Evolutionary conservation across 1,140 invertebrate species (phyloP), one percentile per base, ranked within the genome.

Genomic region (Diuraphis noxia): DNA sequence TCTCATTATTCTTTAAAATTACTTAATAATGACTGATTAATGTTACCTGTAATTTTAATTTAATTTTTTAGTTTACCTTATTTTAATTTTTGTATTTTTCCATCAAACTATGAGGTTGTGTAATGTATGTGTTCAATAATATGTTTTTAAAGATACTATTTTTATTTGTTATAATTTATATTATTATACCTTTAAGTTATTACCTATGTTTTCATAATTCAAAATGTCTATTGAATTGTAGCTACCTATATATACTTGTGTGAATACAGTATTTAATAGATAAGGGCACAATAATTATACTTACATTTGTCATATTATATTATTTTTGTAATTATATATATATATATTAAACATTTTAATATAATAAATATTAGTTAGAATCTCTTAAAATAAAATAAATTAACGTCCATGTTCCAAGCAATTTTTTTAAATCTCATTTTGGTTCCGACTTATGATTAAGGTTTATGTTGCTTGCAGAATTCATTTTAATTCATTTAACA

Each of bases 41-140:
- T 91, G 89, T 91, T 91, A 91, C 89, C 77, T 82, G 23, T 82
- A 79, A 46, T 91, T 82, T 91, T 81, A 90, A 30, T 91, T 86
- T 90, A 1, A 34, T 43, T 72, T 46, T 43, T 88, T 46, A 49
- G 23, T 43, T 49, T 25, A 52, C 9, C 3, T 46, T 38, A 7
- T 81, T 40, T 91, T 81, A 19, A 81, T 81, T 91, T 79, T 36
- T 81, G 19, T 91, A 90, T 34, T 46, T 41, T 89, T 43, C 30
- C 9, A 34, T 72, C 8, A 77, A 72, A 43, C 63, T 77, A 10
- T 38, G 25, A 40, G 72, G 88, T 90, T 90, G 72, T 90, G 63
- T 41, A 77, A 72, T 88, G 72, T 38, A 40, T 43, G 36, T 34
- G 84, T 52, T 49, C n/a, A n/a, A 49, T 85, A 30, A 30, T 82